Evolutionary conservation across 2,113 vertebrate species (phyloP).

Genomic region (Myrmecophaga tridactyla): DNA sequence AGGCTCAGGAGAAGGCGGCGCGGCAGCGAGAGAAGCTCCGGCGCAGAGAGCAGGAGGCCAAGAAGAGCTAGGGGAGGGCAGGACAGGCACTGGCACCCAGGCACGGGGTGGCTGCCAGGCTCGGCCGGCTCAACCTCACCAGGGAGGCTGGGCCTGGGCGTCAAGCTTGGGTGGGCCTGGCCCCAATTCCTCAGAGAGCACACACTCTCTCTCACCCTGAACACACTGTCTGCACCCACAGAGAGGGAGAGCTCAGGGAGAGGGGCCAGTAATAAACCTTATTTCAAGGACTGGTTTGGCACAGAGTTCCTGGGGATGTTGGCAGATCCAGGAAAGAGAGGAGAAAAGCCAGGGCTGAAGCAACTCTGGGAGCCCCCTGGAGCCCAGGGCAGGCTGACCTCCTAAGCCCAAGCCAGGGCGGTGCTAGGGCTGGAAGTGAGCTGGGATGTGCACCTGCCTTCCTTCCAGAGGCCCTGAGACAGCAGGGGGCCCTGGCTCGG

Average conservation of each 20-base stretch:
- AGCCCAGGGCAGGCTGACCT: neutral
- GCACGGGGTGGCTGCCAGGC: neutral
- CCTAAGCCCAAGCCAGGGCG: neutral
- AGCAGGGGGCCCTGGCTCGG: neutral
- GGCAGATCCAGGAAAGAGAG: neutral
- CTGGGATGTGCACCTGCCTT: neutral
- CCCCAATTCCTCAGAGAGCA: neutral
- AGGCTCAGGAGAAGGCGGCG: constrained; percentile 90
- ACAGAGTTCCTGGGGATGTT: constrained; percentile 47
- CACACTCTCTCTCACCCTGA: neutral
- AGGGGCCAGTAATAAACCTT: constrained; percentile 40
- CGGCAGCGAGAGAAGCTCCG: constrained; percentile 90
- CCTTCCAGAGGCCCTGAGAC: neutral
- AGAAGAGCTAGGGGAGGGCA: constrained; percentile 81
- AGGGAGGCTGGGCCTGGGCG: constrained; percentile 38
- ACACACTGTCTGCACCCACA: constrained; percentile 1
- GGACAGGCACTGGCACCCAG: neutral
- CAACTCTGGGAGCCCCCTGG: neutral
- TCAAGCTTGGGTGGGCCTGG: no score
- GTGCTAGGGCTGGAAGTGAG: neutral
- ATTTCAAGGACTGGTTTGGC: constrained; percentile 48
- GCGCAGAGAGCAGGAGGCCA: constrained; percentile 83
- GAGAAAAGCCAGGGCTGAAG: neutral
- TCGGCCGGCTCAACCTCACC: neutral
- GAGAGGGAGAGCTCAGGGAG: constrained; percentile 46